phyloP scores from a whole-genome alignment of 2,113 vertebrate species.

The Solea solea region DNA sequence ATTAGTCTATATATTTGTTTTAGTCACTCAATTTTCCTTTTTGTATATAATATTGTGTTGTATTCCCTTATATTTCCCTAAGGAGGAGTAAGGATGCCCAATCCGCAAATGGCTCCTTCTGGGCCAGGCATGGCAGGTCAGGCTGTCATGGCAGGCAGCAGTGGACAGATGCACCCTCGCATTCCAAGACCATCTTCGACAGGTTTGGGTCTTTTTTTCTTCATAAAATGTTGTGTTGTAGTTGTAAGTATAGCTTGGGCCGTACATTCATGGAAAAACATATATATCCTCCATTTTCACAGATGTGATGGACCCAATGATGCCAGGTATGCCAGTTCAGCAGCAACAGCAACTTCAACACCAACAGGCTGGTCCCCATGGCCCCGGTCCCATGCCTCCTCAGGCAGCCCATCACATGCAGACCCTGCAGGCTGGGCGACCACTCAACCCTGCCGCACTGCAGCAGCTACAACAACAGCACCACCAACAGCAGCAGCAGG shows the following conservation, averaged over 20 bases:
- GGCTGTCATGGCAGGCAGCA: constrained; percentile 85
- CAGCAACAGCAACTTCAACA: constrained; percentile 88
- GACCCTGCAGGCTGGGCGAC: constrained; percentile 87
- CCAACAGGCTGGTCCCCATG: constrained; percentile 84
- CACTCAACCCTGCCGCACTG: constrained; percentile 89
- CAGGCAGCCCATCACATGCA: constrained; percentile 94
- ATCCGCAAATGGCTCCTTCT: constrained; percentile 90
- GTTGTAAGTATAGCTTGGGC: not conserved
- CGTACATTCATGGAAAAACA: not conserved
- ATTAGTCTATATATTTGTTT: too few species aligned
- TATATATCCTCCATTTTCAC: constrained; percentile 43
- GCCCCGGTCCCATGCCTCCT: constrained; percentile 86
- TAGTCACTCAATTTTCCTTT: too few species aligned
- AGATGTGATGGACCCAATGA: constrained; percentile 93
- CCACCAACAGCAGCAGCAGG: constrained; percentile 82
- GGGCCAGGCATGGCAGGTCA: constrained; percentile 86
- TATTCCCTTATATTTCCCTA: constrained; percentile 23
- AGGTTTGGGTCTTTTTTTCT: constrained; percentile 80
- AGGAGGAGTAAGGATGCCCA: constrained; percentile 86
- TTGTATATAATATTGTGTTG: too few species aligned
- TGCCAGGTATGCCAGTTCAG: constrained; percentile 88
- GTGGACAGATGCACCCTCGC: constrained; percentile 90
- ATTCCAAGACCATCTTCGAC: constrained; percentile 87
- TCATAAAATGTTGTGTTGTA: not conserved
- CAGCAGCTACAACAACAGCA: constrained; percentile 91